Conservation (phyloP, 2,797 vertebrate species). For the Rhincodon typus region DNA sequence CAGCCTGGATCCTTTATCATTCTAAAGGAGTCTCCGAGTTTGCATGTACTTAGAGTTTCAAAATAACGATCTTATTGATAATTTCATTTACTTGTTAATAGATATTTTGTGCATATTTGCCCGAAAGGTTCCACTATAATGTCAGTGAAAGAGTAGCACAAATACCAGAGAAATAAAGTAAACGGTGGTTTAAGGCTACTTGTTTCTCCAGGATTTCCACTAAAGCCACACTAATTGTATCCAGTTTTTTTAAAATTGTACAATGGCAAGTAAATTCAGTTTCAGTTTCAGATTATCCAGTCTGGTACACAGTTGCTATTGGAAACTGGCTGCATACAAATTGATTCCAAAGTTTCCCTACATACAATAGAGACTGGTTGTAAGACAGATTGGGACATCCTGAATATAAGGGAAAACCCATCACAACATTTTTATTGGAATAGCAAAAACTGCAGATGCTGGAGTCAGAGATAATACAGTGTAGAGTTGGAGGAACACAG, state of each 20-base stretch:
- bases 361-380: neutral
- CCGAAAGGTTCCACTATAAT: neutral
- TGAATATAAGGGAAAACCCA: neutral
- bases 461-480: too few species aligned
- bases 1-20: neutral
- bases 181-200: neutral
- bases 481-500: too few species aligned
- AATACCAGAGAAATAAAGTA: neutral
- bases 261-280: too few species aligned
- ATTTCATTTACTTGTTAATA: neutral
- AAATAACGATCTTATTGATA: neutral
- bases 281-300: too few species aligned
- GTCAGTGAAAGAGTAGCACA: neutral
- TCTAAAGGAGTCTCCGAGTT: neutral
- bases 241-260: too few species aligned
- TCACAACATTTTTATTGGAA: too few species aligned
- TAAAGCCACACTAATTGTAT: too few species aligned
- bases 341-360: neutral
- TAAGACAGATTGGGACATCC: neutral
- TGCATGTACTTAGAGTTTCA: neutral
- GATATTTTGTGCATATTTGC: neutral
- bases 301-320: too few species aligned
- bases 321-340: too few species aligned
- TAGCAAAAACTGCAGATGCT: too few species aligned
- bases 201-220: neutral